phyloP scores from a whole-genome alignment of 2,888 invertebrate genomes.

The Anthophora plumipes region DNA sequence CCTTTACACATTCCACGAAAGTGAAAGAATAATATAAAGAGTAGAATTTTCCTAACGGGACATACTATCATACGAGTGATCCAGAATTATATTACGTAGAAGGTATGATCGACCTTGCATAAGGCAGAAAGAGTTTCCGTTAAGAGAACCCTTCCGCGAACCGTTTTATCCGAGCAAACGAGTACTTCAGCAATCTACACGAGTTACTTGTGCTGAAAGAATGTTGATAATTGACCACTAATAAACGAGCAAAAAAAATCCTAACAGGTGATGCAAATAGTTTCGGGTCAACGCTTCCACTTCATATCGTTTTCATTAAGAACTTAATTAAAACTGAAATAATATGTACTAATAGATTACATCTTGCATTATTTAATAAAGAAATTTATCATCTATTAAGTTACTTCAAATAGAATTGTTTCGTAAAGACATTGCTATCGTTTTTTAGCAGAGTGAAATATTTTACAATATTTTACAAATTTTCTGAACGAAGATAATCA shows the following conservation, averaged over 20 bases:
- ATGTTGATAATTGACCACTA: background rate
- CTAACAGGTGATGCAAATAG: background rate
- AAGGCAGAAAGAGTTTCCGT: background rate
- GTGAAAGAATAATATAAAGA: background rate
- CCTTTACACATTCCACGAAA: too few relatives aligned
- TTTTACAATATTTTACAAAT: too few relatives aligned
- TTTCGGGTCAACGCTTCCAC: background rate
- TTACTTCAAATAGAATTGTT: too few relatives aligned
- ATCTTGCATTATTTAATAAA: too few relatives aligned
- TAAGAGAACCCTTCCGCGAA: background rate
- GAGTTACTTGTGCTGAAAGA: background rate
- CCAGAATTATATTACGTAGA: background rate
- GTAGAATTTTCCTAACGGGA: background rate
- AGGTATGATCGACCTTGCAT: background rate
- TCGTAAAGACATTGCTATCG: too few relatives aligned
- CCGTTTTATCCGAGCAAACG: background rate
- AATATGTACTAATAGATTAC: too few relatives aligned
- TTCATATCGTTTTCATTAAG: background rate
- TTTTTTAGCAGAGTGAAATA: too few relatives aligned
- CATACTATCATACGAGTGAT: background rate
- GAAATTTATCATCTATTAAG: too few relatives aligned
- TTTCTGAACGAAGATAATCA: too few relatives aligned
- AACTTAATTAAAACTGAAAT: too few relatives aligned
- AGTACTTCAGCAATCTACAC: background rate
- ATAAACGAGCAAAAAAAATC: background rate